Conservation (phyloP, 2,888 invertebrate genomes). For the Drosophila recens region DNA sequence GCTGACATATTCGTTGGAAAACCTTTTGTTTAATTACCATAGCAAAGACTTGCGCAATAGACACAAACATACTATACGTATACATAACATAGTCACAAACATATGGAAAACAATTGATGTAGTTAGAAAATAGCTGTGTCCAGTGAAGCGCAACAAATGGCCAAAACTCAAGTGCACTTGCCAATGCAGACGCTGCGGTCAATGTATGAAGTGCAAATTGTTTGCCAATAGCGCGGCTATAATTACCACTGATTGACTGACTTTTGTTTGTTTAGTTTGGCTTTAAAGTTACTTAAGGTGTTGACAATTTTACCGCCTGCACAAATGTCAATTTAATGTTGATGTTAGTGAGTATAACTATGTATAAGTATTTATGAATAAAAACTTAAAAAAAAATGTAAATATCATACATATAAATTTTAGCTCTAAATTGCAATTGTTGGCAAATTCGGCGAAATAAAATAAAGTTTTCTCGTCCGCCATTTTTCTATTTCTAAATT, state of each 20-base stretch:
- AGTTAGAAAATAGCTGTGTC: constrained; percentile 33
- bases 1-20: constrained; percentile 35
- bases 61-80: constrained; percentile 7
- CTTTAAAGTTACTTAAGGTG: constrained; percentile 8
- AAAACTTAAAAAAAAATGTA: no score
- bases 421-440: no score
- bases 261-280: constrained; percentile 26
- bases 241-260: constrained; percentile 47
- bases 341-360: not conserved
- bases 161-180: constrained; percentile 9
- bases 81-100: not conserved
- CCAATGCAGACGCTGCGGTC: constrained; percentile 45
- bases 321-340: not conserved
- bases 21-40: constrained; percentile 64
- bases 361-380: no score
- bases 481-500: no score
- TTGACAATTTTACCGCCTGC: constrained; percentile 21
- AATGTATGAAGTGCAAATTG: constrained; percentile 68
- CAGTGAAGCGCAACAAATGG: constrained; percentile 37
- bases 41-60: constrained; percentile 44
- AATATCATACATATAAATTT: no score
- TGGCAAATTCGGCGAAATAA: no score
- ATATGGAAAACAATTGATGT: not conserved
- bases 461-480: no score
- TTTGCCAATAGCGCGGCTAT: constrained; percentile 40